Conservation (phyloP, 2,797 vertebrate species). For the Capromys pilorides region DNA sequence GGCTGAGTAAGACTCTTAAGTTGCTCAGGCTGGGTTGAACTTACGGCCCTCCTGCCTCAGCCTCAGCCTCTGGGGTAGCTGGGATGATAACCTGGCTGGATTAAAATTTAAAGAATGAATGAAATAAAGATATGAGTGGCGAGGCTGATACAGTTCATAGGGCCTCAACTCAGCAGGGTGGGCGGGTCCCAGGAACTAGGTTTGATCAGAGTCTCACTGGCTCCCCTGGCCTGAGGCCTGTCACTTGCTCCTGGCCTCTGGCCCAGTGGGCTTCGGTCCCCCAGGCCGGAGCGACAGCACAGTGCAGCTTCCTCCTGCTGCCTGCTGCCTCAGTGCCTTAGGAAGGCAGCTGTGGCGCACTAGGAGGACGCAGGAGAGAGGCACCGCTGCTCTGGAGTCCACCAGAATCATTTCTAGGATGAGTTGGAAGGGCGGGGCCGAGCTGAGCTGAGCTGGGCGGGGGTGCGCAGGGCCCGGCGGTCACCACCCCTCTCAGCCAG, state of each 20-base stretch:
- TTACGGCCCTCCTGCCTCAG: not conserved
- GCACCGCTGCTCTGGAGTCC: not conserved
- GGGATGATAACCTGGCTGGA: not conserved
- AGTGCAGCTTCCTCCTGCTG: not conserved
- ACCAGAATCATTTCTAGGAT: not conserved
- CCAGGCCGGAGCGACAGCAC: not conserved
- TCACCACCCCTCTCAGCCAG: fast-evolving
- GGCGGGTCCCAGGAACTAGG: not conserved
- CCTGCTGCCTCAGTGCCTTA: not conserved
- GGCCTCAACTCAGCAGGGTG: not conserved
- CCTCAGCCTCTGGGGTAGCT: not conserved
- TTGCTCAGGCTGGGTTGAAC: not conserved
- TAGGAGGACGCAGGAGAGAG: not conserved
- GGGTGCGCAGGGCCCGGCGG: not conserved
- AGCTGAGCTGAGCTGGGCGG: too few species aligned
- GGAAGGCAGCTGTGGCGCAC: not conserved
- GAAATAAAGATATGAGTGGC: not conserved
- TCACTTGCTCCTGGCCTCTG: not conserved
- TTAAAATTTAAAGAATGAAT: not conserved
- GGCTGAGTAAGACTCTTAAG: not conserved
- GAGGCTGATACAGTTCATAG: not conserved
- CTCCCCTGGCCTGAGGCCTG: not conserved
- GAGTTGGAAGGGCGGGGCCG: not conserved
- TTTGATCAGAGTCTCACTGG: not conserved
- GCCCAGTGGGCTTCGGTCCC: not conserved